Evolutionary conservation across 1,140 invertebrate species (phyloP).

Genomic region (Formica exsecta): DNA sequence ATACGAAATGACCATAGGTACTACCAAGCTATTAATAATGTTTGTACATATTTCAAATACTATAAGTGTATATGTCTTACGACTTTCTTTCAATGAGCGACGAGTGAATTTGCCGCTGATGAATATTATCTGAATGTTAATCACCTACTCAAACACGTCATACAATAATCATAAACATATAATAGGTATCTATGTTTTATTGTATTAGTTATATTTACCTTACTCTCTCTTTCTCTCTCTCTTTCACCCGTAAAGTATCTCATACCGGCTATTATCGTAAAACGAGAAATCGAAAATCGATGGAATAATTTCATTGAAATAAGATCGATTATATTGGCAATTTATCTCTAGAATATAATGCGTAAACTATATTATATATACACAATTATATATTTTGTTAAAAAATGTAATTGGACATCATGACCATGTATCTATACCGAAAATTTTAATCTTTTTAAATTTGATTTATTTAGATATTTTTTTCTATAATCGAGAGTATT

Average conservation of each 20-base stretch:
- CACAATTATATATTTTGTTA: slow-evolving; percentile 34
- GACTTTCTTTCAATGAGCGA: slow-evolving; percentile 68
- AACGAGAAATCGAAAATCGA: slow-evolving; percentile 57
- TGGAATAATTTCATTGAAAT: slow-evolving; percentile 66
- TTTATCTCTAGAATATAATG: not conserved
- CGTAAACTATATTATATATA: slow-evolving; percentile 22
- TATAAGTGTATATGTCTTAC: slow-evolving; percentile 70
- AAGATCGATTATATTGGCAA: slow-evolving; percentile 25
- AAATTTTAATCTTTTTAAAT: slow-evolving; percentile 51
- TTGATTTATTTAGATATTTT: slow-evolving; percentile 41
- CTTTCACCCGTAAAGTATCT: slow-evolving; percentile 29
- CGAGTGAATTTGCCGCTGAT: slow-evolving; percentile 62
- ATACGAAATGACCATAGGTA: slow-evolving; percentile 61
- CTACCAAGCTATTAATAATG: slow-evolving; percentile 69
- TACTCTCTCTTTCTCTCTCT: not conserved
- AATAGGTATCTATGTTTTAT: slow-evolving; percentile 64
- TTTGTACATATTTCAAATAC: slow-evolving; percentile 75
- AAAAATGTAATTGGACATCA: slow-evolving; percentile 22
- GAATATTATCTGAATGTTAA: slow-evolving; percentile 63
- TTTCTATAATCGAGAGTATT: slow-evolving; percentile 48
- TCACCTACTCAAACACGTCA: slow-evolving; percentile 66
- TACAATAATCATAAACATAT: slow-evolving; percentile 72
- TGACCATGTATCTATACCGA: slow-evolving; percentile 65
- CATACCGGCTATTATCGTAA: slow-evolving; percentile 29
- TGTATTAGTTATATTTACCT: slow-evolving; percentile 68